Conservation (phyloP, 2,113 vertebrate species). For the Rousettus leschenaultii region DNA sequence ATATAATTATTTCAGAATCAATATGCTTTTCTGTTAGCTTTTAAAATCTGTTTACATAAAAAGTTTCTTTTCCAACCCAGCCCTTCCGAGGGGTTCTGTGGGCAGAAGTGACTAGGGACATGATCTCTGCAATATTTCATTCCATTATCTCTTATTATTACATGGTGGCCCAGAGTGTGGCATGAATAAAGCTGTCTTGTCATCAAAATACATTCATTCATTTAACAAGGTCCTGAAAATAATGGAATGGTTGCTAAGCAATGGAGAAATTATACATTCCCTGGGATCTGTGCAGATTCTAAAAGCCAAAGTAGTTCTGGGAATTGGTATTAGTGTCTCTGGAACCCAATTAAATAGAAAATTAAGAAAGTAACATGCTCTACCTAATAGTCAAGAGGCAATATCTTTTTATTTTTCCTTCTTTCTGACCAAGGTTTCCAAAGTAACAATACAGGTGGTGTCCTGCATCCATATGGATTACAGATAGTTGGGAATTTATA, state of each 20-base stretch:
- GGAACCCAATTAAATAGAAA: neutral
- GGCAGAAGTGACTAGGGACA: conserved; percentile 33
- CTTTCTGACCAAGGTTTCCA: neutral
- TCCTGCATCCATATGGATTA: neutral
- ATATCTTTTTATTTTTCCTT: neutral
- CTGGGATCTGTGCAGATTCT: conserved; percentile 53
- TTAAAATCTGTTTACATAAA: conserved; percentile 51
- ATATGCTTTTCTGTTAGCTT: conserved; percentile 55
- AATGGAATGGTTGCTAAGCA: conserved; percentile 74
- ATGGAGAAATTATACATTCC: conserved; percentile 67
- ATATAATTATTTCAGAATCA: conserved; percentile 58
- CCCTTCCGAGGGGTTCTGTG: conserved; percentile 6
- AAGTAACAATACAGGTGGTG: neutral
- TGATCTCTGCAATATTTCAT: conserved; percentile 67
- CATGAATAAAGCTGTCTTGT: conserved; percentile 74
- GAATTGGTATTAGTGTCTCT: conserved; percentile 25
- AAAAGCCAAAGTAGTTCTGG: conserved; percentile 54
- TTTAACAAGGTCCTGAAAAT: conserved; percentile 73
- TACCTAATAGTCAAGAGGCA: neutral
- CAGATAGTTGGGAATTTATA: neutral
- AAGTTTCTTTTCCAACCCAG: conserved; percentile 34
- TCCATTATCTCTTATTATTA: conserved; percentile 73
- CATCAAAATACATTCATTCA: conserved; percentile 73
- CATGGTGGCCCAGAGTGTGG: conserved; percentile 32
- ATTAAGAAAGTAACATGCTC: neutral